Percentiles rank a stretch among this genome's conserved stretches.
Conservation (phyloP, 2,888 invertebrate genomes). For the Eupsilia transversa region DNA sequence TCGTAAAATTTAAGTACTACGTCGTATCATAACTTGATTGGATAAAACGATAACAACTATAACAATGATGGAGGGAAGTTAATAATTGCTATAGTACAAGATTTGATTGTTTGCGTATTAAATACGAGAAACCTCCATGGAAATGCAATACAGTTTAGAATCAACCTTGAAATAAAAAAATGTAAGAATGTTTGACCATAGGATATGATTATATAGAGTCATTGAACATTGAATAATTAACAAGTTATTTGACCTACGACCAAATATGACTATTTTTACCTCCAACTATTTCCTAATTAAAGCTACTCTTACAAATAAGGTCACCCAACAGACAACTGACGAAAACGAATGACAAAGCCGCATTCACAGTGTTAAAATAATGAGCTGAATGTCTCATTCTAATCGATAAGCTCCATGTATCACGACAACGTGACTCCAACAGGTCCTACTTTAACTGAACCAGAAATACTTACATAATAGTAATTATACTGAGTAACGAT, state of each 20-base stretch:
- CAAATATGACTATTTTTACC: not conserved
- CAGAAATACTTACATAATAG: slow-evolving; percentile 69
- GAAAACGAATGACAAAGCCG: slow-evolving; percentile 62
- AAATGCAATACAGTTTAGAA: slow-evolving; percentile 28
- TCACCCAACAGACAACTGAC: slow-evolving; percentile 51
- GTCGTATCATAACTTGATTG: slow-evolving; percentile 19
- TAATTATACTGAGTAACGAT: slow-evolving; percentile 69
- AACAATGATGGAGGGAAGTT: slow-evolving; percentile 48
- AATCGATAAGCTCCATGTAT: slow-evolving; percentile 73
- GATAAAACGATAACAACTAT: slow-evolving; percentile 43
- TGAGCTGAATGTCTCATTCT: slow-evolving; percentile 65
- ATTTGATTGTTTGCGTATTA: slow-evolving; percentile 36
- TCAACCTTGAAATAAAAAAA: slow-evolving; percentile 9
- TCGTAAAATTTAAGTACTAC: slow-evolving; percentile 22
- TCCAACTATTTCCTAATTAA: slow-evolving; percentile 38
- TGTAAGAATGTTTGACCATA: slow-evolving; percentile 7
- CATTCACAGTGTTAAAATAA: slow-evolving; percentile 64
- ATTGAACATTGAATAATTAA: slow-evolving; percentile 16
- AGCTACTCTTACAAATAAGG: slow-evolving; percentile 42
- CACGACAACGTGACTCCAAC: slow-evolving; percentile 75
- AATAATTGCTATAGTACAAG: slow-evolving; percentile 24
- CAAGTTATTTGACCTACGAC: slow-evolving; percentile 30
- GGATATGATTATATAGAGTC: slow-evolving; percentile 10
- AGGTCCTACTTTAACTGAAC: slow-evolving; percentile 66
- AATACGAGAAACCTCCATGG: slow-evolving; percentile 37